These are phyloP conservation scores for Ianthella basta DNA, from an alignment of 37 sponge, comb jelly and placozoan genomes.

Conservation along the genomic window DNA sequence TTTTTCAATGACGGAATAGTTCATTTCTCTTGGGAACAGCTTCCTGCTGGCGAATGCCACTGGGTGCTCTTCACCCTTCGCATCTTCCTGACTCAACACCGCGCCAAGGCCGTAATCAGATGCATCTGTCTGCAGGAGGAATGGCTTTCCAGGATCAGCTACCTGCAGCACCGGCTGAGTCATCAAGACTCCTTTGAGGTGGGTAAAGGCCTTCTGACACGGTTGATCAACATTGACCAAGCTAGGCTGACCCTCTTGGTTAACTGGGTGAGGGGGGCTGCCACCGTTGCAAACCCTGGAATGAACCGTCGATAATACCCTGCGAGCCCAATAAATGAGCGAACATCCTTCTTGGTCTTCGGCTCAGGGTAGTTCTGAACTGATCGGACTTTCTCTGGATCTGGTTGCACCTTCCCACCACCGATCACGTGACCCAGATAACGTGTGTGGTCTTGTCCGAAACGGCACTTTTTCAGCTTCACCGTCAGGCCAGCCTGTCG, in stretches of 20 bases:
- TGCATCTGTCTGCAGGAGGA: constrained; percentile 57
- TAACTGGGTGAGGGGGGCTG: constrained; percentile 32
- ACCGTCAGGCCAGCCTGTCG: constrained; percentile 27
- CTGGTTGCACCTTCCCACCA: constrained; percentile 30
- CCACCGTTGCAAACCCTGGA: constrained; percentile 30
- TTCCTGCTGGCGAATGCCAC: constrained; percentile 34
- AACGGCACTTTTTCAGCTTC: constrained; percentile 22
- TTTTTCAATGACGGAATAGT: constrained; percentile 31
- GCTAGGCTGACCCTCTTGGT: constrained; percentile 26
- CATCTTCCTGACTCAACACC: constrained; percentile 40
- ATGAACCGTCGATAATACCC: constrained; percentile 44
- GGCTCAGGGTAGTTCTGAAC: constrained; percentile 20
- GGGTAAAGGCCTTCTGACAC: constrained; percentile 17
- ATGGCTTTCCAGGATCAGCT: constrained; percentile 35
- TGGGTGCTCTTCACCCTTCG: constrained; percentile 27
- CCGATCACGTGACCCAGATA: constrained; percentile 50
- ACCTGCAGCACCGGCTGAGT: constrained; percentile 45
- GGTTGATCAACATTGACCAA: not conserved
- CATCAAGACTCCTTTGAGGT: not conserved
- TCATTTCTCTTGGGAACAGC: constrained; percentile 16
- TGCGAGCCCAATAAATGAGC: constrained; percentile 37
- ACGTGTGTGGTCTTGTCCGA: not conserved
- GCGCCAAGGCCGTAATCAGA: constrained; percentile 51
- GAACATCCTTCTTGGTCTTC: constrained; percentile 40
- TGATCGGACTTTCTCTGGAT: constrained; percentile 35